Percentiles rank a stretch among this genome's conserved stretches.
Evolutionary conservation across 2,113 vertebrate species (phyloP).

Genomic region (Rhabdomys dilectus): DNA sequence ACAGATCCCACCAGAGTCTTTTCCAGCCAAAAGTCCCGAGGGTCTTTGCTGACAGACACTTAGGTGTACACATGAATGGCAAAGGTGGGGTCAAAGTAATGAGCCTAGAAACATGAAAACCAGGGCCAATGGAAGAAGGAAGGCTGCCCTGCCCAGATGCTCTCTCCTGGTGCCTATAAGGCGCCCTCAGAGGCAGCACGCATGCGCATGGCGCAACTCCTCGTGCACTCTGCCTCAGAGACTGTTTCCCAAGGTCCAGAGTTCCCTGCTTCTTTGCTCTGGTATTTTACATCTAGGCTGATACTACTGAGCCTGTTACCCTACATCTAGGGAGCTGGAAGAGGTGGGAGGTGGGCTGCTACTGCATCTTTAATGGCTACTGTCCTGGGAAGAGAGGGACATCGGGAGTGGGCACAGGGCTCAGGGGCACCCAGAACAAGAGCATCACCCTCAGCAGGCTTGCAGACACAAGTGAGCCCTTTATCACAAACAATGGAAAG

Average conservation of each 20-base stretch:
- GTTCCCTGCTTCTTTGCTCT: background rate
- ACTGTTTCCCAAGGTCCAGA: background rate
- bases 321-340: background rate
- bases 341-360: too few species aligned
- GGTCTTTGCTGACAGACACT: background rate
- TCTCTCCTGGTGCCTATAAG: fast-evolving
- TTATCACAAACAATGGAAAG: background rate
- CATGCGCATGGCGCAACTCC: fast-evolving
- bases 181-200: fast-evolving
- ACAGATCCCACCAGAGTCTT: background rate
- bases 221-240: background rate
- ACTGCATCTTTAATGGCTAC: background rate
- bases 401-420: background rate
- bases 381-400: too few species aligned
- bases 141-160: fast-evolving
- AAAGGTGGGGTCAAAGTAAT: background rate
- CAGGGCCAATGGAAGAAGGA: too few species aligned
- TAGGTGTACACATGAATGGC: background rate
- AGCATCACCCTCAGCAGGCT: background rate
- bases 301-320: background rate
- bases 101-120: background rate
- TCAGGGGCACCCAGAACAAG: background rate
- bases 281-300: background rate
- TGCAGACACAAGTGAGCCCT: background rate
- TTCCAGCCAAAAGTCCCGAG: too few species aligned